These are phyloP conservation scores for Triplophysa siluroides DNA, from an alignment of 2,113 vertebrate genomes.

Conservation along the genomic window DNA sequence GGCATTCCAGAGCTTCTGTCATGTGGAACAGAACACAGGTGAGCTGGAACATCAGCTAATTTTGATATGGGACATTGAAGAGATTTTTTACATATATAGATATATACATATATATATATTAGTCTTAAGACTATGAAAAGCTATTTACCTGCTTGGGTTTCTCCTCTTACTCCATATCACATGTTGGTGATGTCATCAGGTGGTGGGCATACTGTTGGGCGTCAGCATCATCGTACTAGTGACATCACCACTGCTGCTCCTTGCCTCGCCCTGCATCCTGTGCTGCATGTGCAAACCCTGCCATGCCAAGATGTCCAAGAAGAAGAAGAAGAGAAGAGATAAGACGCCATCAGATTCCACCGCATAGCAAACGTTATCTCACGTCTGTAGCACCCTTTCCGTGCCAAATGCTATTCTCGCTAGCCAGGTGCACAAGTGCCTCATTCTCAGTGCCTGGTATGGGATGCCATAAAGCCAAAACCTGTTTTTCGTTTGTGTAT, in stretches of 20 bases:
- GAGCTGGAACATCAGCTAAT: background rate
- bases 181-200: slow-evolving; percentile 70
- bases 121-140: background rate
- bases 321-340: slow-evolving; percentile 67
- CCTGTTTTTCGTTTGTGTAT: slow-evolving; percentile 48
- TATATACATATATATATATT: too few relatives aligned
- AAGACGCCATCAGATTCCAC: slow-evolving; percentile 70
- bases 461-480: slow-evolving; percentile 63
- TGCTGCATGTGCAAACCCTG: slow-evolving; percentile 94
- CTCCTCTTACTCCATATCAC: slow-evolving; percentile 45
- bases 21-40: slow-evolving; percentile 99
- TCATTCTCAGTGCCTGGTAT: slow-evolving; percentile 74
- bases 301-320: slow-evolving; percentile 82
- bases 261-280: slow-evolving; percentile 94
- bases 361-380: slow-evolving; percentile 29
- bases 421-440: slow-evolving; percentile 73
- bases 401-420: slow-evolving; percentile 69
- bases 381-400: slow-evolving; percentile 51
- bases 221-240: slow-evolving; percentile 89
- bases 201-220: slow-evolving; percentile 93
- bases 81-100: too few relatives aligned
- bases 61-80: background rate
- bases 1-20: slow-evolving; percentile 93
- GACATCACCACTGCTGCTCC: slow-evolving; percentile 89
- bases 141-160: background rate